These are phyloP conservation scores for Temnothorax nylanderi DNA, from an alignment of 1,140 invertebrate species.

Conservation along the genomic window DNA sequence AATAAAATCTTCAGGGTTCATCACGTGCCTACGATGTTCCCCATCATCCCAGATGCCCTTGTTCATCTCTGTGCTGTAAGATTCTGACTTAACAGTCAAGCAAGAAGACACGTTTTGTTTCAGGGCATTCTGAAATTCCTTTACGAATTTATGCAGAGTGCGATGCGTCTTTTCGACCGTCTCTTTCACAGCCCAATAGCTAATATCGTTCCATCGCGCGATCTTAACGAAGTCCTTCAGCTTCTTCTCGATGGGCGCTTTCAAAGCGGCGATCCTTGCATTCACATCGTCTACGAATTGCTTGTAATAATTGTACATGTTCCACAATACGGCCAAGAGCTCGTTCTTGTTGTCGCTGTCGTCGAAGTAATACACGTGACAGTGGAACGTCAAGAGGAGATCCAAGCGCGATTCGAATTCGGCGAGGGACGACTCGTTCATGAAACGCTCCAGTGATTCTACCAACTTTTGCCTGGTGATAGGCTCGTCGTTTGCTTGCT, in stretches of 20 bases:
- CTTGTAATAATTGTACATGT: constrained; percentile 94
- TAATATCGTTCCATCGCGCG: constrained; percentile 97
- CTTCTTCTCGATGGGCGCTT: constrained; percentile 95
- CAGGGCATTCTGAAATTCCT: constrained; percentile 89
- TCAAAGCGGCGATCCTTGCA: constrained; percentile 88
- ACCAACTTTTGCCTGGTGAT: constrained; percentile 81
- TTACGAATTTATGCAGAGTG: constrained; percentile 94
- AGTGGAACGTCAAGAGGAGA: constrained; percentile 92
- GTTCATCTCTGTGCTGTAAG: constrained; percentile 37
- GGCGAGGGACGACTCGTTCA: constrained; percentile 93
- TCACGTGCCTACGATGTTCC: constrained; percentile 41
- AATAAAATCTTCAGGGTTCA: constrained; percentile 73
- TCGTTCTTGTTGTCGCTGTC: constrained; percentile 84
- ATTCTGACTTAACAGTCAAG: constrained; percentile 74
- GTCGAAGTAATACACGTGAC: constrained; percentile 88
- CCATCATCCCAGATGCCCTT: constrained; percentile 72
- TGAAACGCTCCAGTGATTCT: constrained; percentile 90
- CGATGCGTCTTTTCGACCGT: constrained; percentile 95
- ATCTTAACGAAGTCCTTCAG: constrained; percentile 98
- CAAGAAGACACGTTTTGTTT: constrained; percentile 80
- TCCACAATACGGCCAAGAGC: constrained; percentile 92
- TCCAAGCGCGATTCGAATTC: constrained; percentile 94
- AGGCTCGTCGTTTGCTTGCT: constrained; percentile 9
- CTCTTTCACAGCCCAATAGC: constrained; percentile 96
- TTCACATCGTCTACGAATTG: constrained; percentile 91